Evolutionary conservation across 37 sponge, comb jelly and placozoan genomes (phyloP), one percentile per base, ranked within the genome.

Genomic region (Halisarca cf. caerulea): DNA sequence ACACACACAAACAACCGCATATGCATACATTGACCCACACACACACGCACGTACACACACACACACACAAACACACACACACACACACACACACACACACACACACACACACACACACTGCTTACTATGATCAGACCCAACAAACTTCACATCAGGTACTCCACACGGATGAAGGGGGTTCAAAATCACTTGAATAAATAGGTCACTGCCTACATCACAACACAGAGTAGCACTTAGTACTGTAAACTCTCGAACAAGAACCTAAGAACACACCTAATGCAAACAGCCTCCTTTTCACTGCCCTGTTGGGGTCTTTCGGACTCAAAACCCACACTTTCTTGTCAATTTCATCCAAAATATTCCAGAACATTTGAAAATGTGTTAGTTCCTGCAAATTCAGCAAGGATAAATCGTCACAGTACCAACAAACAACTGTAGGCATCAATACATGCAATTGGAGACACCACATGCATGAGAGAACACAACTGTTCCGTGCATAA

Each of bases 331-430:
- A 74, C 42, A 39, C 42, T 40, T 43, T 74, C 2, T 74, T 32
- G 25, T 74, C 77, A 42, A 74, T 74, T 40, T 74, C 77, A 6
- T 74, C 77, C 77, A 74, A 44, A 7, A 40, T 23, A 41, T 40
- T 43, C 77, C 77, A 74, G 25, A 74, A 41, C n/a, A 25, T n/a
- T 41, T 74, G 77, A 39, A 25, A 74, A n/a, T 25, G 44, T 4
- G 42, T 8, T 43, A 74, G 7, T 7, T 40, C 42, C 77, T 74
- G 36, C 44, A 74, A 37, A 23, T 14, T 3, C n/a, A n/a, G n/a
- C n/a, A n/a, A n/a, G n/a, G n/a, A n/a, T n/a, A n/a, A n/a, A n/a
- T n/a, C n/a, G n/a, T n/a, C n/a, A n/a, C n/a, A n/a, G n/a, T n/a
- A n/a, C n/a, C n/a, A n/a, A n/a, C n/a, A n/a, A n/a, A n/a, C n/a